Conservation (phyloP, 2,888 invertebrate species). For the Neoascia interrupta region DNA sequence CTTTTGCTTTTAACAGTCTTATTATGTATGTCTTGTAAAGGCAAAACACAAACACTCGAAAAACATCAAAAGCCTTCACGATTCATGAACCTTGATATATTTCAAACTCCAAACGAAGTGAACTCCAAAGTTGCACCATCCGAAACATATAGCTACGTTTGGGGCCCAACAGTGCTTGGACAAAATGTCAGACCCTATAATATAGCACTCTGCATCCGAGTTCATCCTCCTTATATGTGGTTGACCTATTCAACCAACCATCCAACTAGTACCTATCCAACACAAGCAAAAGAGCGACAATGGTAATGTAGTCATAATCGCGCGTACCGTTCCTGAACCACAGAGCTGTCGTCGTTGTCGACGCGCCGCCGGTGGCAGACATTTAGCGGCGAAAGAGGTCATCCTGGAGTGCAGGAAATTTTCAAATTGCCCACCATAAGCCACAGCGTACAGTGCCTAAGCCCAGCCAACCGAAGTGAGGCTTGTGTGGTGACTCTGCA, state of each 20-base stretch:
- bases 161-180: too few species aligned
- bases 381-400: constrained; percentile 24
- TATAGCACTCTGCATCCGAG: too few species aligned
- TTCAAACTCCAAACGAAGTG: too few species aligned
- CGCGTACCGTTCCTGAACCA: constrained; percentile 3
- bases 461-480: constrained; percentile 19
- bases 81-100: too few species aligned
- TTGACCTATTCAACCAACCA: constrained; percentile 65
- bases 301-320: constrained; percentile 58
- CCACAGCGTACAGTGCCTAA: constrained; percentile 12
- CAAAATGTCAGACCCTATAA: too few species aligned
- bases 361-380: constrained; percentile 31
- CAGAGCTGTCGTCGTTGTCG: not conserved
- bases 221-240: constrained; percentile 40
- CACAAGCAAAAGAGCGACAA: constrained; percentile 46
- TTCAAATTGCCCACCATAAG: constrained; percentile 54
- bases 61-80: too few species aligned
- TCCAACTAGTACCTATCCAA: constrained; percentile 37
- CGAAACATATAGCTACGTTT: too few species aligned
- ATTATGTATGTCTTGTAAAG: too few species aligned
- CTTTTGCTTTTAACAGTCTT: too few species aligned
- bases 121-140: too few species aligned
- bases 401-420: constrained; percentile 46
- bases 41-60: too few species aligned
- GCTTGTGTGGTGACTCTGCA: constrained; percentile 33